A percentile compares a stretch with the other conserved stretches of the same genome.
These are phyloP conservation scores for Apotomis capreana DNA, from an alignment of 2,888 invertebrate genomes.

Conservation along the genomic window DNA sequence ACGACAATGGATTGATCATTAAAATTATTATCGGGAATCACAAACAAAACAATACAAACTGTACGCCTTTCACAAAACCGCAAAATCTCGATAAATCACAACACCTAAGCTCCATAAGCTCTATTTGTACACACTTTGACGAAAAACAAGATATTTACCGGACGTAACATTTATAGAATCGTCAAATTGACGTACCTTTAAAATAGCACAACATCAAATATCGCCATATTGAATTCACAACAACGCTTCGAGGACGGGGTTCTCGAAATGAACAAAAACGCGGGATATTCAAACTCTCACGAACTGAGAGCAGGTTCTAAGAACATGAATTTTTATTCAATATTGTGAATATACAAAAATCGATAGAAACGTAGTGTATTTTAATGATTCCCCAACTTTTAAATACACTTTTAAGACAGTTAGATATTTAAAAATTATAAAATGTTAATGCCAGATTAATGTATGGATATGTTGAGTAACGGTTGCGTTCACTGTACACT, in stretches of 20 bases:
- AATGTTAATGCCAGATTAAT: not conserved
- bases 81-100: slow-evolving; percentile 56
- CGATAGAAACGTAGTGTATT: no score
- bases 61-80: slow-evolving; percentile 66
- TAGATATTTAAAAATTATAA: not conserved
- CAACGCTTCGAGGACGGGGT: slow-evolving; percentile 86
- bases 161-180: slow-evolving; percentile 77
- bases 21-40: slow-evolving; percentile 78
- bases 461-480: not conserved
- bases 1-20: slow-evolving; percentile 73
- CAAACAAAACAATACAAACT: slow-evolving; percentile 83
- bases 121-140: slow-evolving; percentile 56
- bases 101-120: slow-evolving; percentile 52
- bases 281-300: slow-evolving; percentile 63
- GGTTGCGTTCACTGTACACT: slow-evolving; percentile 19
- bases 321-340: not conserved
- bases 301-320: not conserved
- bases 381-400: not conserved
- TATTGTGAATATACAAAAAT: not conserved
- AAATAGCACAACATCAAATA: slow-evolving; percentile 83
- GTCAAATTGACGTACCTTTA: slow-evolving; percentile 84
- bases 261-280: slow-evolving; percentile 69
- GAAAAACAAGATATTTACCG: slow-evolving; percentile 73
- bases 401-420: not conserved
- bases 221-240: slow-evolving; percentile 89